Evolutionary conservation across 2,888 invertebrate species (phyloP), one percentile per base, ranked within the genome.

Genomic region (Drosophila atripex): DNA sequence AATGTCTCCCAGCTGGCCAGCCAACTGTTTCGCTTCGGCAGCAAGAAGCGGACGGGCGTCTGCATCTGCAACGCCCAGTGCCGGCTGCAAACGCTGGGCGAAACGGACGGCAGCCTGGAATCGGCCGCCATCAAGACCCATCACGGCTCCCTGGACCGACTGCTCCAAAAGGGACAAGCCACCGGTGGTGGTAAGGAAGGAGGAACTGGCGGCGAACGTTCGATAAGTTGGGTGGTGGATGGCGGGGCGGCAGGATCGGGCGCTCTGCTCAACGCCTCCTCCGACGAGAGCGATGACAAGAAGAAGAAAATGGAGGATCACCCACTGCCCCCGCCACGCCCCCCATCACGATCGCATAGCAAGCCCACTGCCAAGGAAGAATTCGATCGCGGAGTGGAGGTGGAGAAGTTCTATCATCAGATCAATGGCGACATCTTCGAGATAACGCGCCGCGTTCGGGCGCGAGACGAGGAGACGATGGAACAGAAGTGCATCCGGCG

Each of bases 321-420:
- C 23, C 61, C 70, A 38, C 32, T 53, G 8, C 45, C 78, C 4
- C 80, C 88, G 23, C 85, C 86, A 53, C 86, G 87, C 11, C 89
- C 86, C n/a, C 85, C 84, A 0, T 77, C 87, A 25, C 80, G 84
- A 7, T 75, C 79, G 3, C 85, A 80, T n/a, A 28, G 43, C 16
- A 79, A 75, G 59, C 79, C 76, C 38, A 83, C 77, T 30, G 89
- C 82, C 1, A 89, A 90, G 43, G 89, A 90, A 52, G 89, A 91
- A 32, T 91, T 91, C 49, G 91, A 91, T 55, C 90, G 91, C 4
- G 91, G 91, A 14, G 91, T 91, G 1, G 91, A 91, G 61, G 91
- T 91, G n/a, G 91, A 92, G 57, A 91, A 91, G 66, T 91, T 91
- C 71, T 91, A 92, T 72, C 91, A 91, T 69, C 91, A 92, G 74